phyloP scores from a whole-genome alignment of 2,797 vertebrate genomes.

The Fratercula arctica region DNA sequence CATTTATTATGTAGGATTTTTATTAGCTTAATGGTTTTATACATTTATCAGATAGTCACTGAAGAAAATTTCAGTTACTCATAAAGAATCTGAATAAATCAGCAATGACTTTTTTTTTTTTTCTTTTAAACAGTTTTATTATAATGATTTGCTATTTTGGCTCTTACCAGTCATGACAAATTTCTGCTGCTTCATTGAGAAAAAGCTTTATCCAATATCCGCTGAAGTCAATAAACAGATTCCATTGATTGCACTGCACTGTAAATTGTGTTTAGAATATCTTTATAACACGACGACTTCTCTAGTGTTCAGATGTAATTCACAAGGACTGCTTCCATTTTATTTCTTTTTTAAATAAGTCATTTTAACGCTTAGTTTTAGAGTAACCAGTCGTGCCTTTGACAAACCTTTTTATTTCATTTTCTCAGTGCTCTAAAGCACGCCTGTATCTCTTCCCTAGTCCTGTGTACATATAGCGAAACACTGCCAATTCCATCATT shows the following conservation, averaged over 20 bases:
- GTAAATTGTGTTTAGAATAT: background rate
- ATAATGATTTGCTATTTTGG: conserved; percentile 4
- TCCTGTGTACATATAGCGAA: accelerated
- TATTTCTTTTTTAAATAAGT: background rate
- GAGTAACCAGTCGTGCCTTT: background rate
- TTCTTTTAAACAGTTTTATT: background rate
- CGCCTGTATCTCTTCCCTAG: background rate
- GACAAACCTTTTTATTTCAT: background rate
- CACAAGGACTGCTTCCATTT: background rate
- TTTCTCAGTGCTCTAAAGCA: background rate
- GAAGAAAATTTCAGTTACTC: conserved; percentile 30
- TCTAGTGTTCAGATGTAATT: background rate
- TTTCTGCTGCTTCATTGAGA: conserved; percentile 42
- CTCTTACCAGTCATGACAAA: background rate
- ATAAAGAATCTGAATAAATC: conserved; percentile 43
- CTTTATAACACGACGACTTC: background rate
- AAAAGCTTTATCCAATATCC: background rate
- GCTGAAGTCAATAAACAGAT: background rate
- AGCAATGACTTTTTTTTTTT: background rate
- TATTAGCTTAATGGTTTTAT: conserved; percentile 64
- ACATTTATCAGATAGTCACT: conserved; percentile 49
- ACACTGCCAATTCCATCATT: background rate
- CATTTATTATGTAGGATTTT: conserved; percentile 54
- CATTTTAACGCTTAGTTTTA: background rate
- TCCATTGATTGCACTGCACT: background rate